Conservation (phyloP, 2,888 invertebrate genomes). For the Iphiclides podalirius region DNA sequence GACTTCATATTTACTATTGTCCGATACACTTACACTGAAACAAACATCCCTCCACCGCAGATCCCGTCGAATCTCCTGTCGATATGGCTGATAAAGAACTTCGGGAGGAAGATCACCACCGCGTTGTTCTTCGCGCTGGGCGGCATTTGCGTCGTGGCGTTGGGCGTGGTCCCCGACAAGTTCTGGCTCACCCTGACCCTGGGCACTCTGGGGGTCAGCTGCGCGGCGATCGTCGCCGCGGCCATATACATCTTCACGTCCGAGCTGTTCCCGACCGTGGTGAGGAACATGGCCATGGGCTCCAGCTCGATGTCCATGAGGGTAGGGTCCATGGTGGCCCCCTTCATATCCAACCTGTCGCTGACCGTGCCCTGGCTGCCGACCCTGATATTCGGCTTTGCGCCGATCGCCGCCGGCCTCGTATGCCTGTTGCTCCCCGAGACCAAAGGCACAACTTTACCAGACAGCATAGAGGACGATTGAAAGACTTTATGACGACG, state of each 20-base stretch:
- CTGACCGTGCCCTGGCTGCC: constrained; percentile 81
- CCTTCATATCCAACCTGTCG: constrained; percentile 85
- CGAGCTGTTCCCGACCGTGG: constrained; percentile 93
- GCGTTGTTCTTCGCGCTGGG: constrained; percentile 80
- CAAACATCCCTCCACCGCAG: constrained; percentile 67
- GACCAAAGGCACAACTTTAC: constrained; percentile 85
- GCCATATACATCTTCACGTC: constrained; percentile 92
- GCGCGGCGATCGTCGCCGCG: constrained; percentile 88
- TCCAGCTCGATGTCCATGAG: constrained; percentile 90
- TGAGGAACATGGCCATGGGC: constrained; percentile 92
- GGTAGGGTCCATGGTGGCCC: constrained; percentile 91
- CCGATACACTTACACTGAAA: no score
- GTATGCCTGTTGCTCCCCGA: constrained; percentile 86
- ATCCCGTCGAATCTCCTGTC: constrained; percentile 71
- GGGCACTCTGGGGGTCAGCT: constrained; percentile 87
- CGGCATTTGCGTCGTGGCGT: constrained; percentile 80
- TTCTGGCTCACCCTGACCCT: constrained; percentile 81
- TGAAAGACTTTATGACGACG: constrained; percentile 13
- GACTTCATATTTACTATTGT: no score
- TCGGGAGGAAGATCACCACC: constrained; percentile 84
- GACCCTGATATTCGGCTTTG: constrained; percentile 84
- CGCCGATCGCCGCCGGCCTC: constrained; percentile 83
- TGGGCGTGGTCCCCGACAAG: constrained; percentile 75
- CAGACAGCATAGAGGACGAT: constrained; percentile 86
- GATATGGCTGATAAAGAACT: constrained; percentile 80